Percentiles rank a stretch among this genome's conserved stretches.
Evolutionary conservation across 2,888 invertebrate species (phyloP).

Genomic region (Slavum lentiscoides): DNA sequence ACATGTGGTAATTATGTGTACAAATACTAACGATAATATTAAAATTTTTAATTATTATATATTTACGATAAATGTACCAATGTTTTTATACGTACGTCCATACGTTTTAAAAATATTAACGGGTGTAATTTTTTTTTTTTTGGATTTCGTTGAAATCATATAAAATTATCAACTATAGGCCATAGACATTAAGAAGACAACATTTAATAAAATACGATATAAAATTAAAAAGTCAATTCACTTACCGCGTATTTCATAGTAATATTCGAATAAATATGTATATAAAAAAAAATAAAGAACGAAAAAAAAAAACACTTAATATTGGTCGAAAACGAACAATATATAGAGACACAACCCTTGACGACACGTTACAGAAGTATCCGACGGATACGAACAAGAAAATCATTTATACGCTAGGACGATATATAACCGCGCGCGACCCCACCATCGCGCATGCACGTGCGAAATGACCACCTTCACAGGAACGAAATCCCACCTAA

Average conservation of each 20-base stretch:
- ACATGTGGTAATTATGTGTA: too few species aligned
- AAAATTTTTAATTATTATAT: too few species aligned
- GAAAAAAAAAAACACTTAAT: background rate
- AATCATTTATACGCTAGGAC: conserved; percentile 24
- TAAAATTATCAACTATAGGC: too few species aligned
- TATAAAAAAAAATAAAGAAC: background rate
- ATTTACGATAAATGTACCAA: too few species aligned
- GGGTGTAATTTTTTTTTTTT: too few species aligned
- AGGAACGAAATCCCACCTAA: conserved; percentile 27
- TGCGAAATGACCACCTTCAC: background rate
- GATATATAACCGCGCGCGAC: background rate
- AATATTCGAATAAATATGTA: background rate
- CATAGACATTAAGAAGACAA: too few species aligned
- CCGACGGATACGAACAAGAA: background rate
- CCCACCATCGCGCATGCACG: conserved; percentile 3
- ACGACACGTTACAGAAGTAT: background rate
- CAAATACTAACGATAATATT: too few species aligned
- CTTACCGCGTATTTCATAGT: conserved; percentile 30
- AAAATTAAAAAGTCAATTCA: background rate
- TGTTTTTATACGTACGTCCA: too few species aligned
- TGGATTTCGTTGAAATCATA: too few species aligned
- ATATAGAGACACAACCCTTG: conserved; percentile 19
- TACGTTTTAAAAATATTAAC: too few species aligned
- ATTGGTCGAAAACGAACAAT: background rate
- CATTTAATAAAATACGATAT: background rate